Percentiles rank a stretch among this genome's conserved stretches.
These are phyloP conservation scores for Plagodis dolabraria DNA, from an alignment of 2,888 invertebrate species.

Conservation along the genomic window DNA sequence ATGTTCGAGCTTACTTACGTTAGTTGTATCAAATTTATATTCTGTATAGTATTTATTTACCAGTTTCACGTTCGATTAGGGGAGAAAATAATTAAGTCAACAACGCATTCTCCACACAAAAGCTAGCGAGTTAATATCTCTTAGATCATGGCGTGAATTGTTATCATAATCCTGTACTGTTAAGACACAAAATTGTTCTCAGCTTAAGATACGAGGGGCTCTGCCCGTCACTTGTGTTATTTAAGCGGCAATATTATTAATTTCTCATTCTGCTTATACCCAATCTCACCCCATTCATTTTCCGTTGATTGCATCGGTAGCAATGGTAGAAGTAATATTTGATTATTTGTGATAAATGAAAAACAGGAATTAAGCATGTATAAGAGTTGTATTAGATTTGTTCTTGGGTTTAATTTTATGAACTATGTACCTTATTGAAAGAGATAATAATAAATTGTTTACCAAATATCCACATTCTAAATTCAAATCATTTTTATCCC, in stretches of 20 bases:
- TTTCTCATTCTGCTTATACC: conserved; percentile 85
- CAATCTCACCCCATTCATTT: conserved; percentile 73
- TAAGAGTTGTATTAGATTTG: no score
- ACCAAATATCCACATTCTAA: no score
- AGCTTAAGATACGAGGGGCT: conserved; percentile 60
- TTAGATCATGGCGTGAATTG: conserved; percentile 42
- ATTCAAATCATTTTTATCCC: no score
- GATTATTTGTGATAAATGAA: conserved; percentile 43
- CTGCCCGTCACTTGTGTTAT: conserved; percentile 77
- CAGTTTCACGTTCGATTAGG: conserved; percentile 65
- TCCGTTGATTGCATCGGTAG: conserved; percentile 70
- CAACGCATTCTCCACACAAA: conserved; percentile 74
- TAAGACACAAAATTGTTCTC: conserved; percentile 61
- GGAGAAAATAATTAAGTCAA: conserved; percentile 76
- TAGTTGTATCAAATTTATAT: conserved; percentile 1
- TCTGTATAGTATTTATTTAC: conserved; percentile 68
- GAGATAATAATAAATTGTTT: no score
- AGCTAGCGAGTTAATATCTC: conserved; percentile 57
- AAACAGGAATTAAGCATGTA: conserved; percentile 12
- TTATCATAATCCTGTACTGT: conserved; percentile 44
- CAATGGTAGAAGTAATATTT: conserved; percentile 69
- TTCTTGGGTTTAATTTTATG: no score
- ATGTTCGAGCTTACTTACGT: neutral
- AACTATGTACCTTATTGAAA: no score
- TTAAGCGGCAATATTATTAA: conserved; percentile 92